Base-by-base conservation (phyloP, 2,113 vertebrate species). In the Acanthochromis polyacanthus region DNA sequence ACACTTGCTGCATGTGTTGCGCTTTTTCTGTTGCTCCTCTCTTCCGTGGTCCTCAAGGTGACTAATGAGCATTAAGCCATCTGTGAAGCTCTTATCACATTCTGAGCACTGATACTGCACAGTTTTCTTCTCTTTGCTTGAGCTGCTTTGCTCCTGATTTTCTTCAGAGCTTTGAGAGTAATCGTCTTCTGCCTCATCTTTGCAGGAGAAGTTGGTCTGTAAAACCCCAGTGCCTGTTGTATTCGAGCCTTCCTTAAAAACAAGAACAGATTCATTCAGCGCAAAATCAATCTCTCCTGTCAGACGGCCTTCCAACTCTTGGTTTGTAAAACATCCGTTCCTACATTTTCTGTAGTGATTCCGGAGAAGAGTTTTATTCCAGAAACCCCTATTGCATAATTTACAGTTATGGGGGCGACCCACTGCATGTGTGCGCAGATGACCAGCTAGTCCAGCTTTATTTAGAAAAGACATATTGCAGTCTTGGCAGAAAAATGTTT, bases 41-140 rank as follows among this genome's bases (percentile, higher is more conserved):
- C 93, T 89, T 51, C 94, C 93, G 82, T 95, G 95, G 65, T 94
- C 92, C 84, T 95, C 94, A 20, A 95, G 92, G 76, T 95, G 95
- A 81, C 92, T 95, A 64, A 95, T 95, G 38, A 95, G 94, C 82
- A 93, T 40, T 12, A 95, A 86, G 16, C 95, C 94, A 83, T 95
- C 94, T 11, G 94, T 94, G 71, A 95, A 95, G 71, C 91, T 94
- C 74, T 91, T 69, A 52, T 95, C 92, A 80, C 95, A 95, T 80
- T 95, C 94, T 45, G 95, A 95, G 80, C 95, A 95, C 61, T 95
- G 95, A 85, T 94, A 95, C 66, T 93, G 87, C 12, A 88, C 81
- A 3, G 62, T 9, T 70, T 87, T 88, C 32, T 88, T 87, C 6
- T 70, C 85, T 55, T 66, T 74, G n/a, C 28, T 74, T 32, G 80